phyloP scores from a whole-genome alignment of 2,888 invertebrate species.

The Amblyjoppa fuscipennis region DNA sequence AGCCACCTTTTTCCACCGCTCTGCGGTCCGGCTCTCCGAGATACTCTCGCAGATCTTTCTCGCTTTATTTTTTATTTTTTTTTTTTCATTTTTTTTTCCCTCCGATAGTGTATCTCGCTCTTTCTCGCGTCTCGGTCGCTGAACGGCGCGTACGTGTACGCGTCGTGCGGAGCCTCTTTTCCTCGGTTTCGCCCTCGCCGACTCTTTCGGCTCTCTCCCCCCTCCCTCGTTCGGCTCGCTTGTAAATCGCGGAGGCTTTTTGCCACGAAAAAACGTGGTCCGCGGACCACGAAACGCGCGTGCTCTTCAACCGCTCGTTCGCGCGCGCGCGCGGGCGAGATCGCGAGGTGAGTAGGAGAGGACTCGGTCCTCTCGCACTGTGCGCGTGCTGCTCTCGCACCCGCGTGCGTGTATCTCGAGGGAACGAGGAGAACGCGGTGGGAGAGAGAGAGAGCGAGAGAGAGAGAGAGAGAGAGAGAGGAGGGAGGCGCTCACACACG shows the following conservation, averaged over 20 bases:
- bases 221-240: conserved; percentile 65
- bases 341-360: conserved; percentile 60
- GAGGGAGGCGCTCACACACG: neutral
- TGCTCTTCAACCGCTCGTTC: conserved; percentile 55
- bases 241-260: conserved; percentile 53
- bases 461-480: conserved; percentile 4
- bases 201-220: conserved; percentile 32
- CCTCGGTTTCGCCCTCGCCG: conserved; percentile 37
- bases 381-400: conserved; percentile 62
- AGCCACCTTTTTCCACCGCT: conserved; percentile 57
- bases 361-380: conserved; percentile 62
- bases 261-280: conserved; percentile 40
- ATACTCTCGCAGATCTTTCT: conserved; percentile 22
- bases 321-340: conserved; percentile 58
- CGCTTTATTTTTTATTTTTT: neutral
- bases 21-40: conserved; percentile 36
- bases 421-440: neutral
- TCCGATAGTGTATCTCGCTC: neutral
- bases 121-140: conserved; percentile 43
- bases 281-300: conserved; percentile 64
- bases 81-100: neutral
- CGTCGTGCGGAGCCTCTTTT: conserved; percentile 36
- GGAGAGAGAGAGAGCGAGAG: conserved; percentile 3
- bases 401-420: conserved; percentile 40
- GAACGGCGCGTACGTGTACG: conserved; percentile 6